Base-by-base conservation (phyloP, 2,113 vertebrate genomes). In the Eupsittula cactorum region DNA sequence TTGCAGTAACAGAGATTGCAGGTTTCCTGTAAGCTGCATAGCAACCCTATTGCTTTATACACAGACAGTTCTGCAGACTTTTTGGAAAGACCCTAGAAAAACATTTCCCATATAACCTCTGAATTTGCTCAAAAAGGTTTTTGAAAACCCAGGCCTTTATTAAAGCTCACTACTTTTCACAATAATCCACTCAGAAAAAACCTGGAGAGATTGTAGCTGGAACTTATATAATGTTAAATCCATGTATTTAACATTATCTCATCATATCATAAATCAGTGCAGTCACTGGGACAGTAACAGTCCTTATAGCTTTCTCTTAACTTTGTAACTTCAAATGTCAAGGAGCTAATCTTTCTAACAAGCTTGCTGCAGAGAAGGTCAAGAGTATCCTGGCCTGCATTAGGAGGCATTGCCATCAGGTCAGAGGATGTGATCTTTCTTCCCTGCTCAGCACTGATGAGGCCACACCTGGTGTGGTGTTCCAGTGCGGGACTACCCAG, bases 351-450 rank as follows among this genome's bases (percentile, higher is more conserved):
- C n/a, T 68, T 89, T 67, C 11, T 42, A 53, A 41, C 9, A 73
- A 29, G 5, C 10, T 60, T 25, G 11, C 2, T 9, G 2, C 33
- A 49, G n/a, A 39, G 63, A 39, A 80, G 33, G 14, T 11, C 28
- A 29, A 7, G 0, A 8, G 6, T 59, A 24, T 64, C 24, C 35
- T 64, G 39, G 27, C 27, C 11, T 35, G 31, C 2, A 0, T 35
- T 44, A 49, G 37, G 16, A 55, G 13, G 6, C 46, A 18, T 14
- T 71, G 16, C 15, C 19, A 47, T 39, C 20, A 47, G 23, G n/a
- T 42, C 2, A 3, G 41, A 71, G 25, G 41, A 67, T 12, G 9
- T 35, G 52, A 42, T 39, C 35, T 18, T 19, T n/a, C 4, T 6
- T 7, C 8, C 8, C 2, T 79, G 2, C 28, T 16, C 41, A 71